Conservation (phyloP, 1,140 invertebrate genomes). For the Contarinia nasturtii region DNA sequence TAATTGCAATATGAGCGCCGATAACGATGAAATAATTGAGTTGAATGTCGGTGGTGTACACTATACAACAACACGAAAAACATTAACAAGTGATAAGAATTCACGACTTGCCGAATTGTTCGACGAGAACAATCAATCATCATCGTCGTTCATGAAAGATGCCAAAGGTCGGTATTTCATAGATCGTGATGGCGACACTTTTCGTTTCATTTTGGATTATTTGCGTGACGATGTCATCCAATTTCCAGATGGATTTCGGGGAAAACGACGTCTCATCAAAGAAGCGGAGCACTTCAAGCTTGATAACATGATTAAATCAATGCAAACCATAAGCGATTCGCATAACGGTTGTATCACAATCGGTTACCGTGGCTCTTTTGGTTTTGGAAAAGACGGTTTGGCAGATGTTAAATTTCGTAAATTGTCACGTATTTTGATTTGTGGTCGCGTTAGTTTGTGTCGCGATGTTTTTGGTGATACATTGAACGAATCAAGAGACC, state of each 20-base stretch:
- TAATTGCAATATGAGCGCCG: too few species aligned
- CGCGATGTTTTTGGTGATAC: constrained; percentile 91
- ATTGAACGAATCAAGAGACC: constrained; percentile 92
- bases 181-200: constrained; percentile 94
- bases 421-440: constrained; percentile 86
- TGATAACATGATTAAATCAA: constrained; percentile 41
- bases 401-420: constrained; percentile 98
- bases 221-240: constrained; percentile 75
- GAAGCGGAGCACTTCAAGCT: constrained; percentile 82
- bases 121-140: constrained; percentile 32
- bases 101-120: constrained; percentile 57
- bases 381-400: constrained; percentile 91
- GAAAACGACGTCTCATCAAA: constrained; percentile 71
- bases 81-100: constrained; percentile 50
- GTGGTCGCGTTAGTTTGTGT: constrained; percentile 78
- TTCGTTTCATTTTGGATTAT: constrained; percentile 92
- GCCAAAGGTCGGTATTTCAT: constrained; percentile 86
- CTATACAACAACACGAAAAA: constrained; percentile 66
- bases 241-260: constrained; percentile 89
- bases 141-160: constrained; percentile 45
- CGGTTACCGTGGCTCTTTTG: constrained; percentile 96
- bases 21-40: constrained; percentile 31
- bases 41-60: constrained; percentile 82
- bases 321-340: constrained; percentile 37
- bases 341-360: constrained; percentile 77